Evolutionary conservation across 2,888 invertebrate genomes (phyloP).

Genomic region (Lissocephala sabroskyi): DNA sequence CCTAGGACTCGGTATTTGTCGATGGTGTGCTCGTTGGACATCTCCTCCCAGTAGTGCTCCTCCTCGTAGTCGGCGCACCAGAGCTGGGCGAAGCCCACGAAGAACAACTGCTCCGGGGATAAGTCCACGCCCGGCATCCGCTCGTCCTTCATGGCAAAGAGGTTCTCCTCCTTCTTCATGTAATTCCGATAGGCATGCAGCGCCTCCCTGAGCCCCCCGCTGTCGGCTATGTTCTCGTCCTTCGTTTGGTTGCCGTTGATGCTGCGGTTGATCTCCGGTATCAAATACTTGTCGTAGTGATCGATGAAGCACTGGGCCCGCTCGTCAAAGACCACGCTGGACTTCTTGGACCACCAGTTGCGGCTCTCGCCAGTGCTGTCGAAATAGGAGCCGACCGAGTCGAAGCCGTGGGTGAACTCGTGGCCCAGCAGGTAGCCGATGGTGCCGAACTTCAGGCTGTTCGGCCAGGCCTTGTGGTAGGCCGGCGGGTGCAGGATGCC

Average conservation of each 20-base stretch:
- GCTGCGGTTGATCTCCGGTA: constrained; percentile 64
- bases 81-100: constrained; percentile 65
- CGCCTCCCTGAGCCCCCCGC: constrained; percentile 59
- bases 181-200: constrained; percentile 55
- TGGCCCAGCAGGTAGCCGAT: constrained; percentile 67
- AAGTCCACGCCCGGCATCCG: constrained; percentile 64
- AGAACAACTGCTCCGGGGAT: constrained; percentile 67
- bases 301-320: constrained; percentile 59
- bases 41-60: constrained; percentile 63
- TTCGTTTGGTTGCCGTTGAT: constrained; percentile 59
- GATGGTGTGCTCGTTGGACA: constrained; percentile 55
- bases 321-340: constrained; percentile 47
- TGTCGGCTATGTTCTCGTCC: constrained; percentile 69
- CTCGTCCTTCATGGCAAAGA: constrained; percentile 35
- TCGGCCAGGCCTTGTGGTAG: constrained; percentile 61
- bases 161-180: constrained; percentile 35
- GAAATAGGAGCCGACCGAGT: constrained; percentile 49
- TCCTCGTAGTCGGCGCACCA: constrained; percentile 66
- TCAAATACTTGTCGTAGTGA: constrained; percentile 52
- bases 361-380: constrained; percentile 41
- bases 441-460: constrained; percentile 64
- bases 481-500: constrained; percentile 63
- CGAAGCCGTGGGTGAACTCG: constrained; percentile 68
- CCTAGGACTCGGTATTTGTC: constrained; percentile 68
- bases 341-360: constrained; percentile 64